These are phyloP conservation scores for Nyctibius bracteatus DNA, from an alignment of 2,113 vertebrate genomes.

Conservation along the genomic window DNA sequence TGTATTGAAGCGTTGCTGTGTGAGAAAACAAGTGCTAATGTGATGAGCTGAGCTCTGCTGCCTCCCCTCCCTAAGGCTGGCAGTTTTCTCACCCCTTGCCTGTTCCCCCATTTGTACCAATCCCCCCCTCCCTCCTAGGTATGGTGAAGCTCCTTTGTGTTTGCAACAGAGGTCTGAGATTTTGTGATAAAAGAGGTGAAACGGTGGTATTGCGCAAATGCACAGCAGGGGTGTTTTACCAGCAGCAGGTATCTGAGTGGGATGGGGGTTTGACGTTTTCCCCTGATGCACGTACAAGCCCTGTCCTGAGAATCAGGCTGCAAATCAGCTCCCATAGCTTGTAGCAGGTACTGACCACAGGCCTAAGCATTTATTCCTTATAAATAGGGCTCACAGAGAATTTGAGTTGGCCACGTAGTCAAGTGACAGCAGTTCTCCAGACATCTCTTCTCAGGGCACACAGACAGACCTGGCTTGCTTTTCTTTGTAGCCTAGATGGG, in stretches of 20 bases:
- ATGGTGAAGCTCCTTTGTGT: neutral
- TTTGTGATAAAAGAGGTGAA: neutral
- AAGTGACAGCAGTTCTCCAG: neutral
- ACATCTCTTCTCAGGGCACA: neutral
- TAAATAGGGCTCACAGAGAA: neutral
- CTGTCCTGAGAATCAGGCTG: neutral
- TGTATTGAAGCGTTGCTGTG: neutral
- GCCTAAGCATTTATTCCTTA: neutral
- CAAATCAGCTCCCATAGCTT: neutral
- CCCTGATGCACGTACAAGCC: neutral
- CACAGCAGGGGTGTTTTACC: neutral
- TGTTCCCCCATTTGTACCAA: neutral
- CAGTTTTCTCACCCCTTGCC: neutral
- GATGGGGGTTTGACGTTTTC: neutral
- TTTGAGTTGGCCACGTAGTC: neutral
- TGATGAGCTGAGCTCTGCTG: neutral
- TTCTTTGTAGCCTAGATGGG: neutral
- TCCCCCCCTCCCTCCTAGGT: neutral
- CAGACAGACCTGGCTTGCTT: neutral
- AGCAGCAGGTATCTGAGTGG: neutral
- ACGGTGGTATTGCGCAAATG: neutral
- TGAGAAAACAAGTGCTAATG: neutral
- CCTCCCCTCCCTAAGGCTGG: neutral
- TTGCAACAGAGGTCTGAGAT: neutral
- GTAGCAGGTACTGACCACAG: neutral